Base-by-base conservation (phyloP, 30 jellyfish, hydroid and myxozoan genomes). In the Morbakka virulenta region DNA sequence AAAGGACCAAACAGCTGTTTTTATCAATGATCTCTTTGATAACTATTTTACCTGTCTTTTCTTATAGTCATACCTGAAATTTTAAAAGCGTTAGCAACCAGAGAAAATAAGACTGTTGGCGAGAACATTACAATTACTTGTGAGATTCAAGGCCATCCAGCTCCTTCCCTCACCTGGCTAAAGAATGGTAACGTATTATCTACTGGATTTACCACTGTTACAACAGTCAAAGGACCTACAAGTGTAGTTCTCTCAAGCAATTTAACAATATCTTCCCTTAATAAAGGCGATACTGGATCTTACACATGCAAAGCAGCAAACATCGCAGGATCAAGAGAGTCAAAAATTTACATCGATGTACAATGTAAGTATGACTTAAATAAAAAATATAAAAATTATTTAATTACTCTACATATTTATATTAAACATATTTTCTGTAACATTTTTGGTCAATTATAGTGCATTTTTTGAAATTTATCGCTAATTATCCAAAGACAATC, bases 41-140 rank as follows among this genome's bases (percentile, higher is more conserved):
- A n/a, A n/a, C n/a, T n/a, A n/a, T n/a, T n/a, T n/a, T n/a, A n/a
- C n/a, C n/a, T n/a, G n/a, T 57, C 4, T 73, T 0, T 27, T 68
- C 2, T 69, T 62, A 2, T 27, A 83, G 94, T 71, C 52, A 87
- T 80, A 6, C 94, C 94, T 69, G 94, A 61, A 27, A 71, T 72
- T 71, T 34, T n/a, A 6, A 35, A 80, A 0, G 73, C 51, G 26
- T 63, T 83, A 0, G 23, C 94, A 0, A 85, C 86, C 24, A 80
- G 49, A 33, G 64, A 69, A 23, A 62, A 83, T 33, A 29, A 65
- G 13, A 48, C 49, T 21, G 85, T 69, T 21, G 22, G 2, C 29
- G 17, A 26, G 3, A 71, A 72, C 32, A 26, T 80, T 25, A 73
- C 79, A 50, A 69, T 83, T 50, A 65, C 27, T 21, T 83, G 94